phyloP scores from a whole-genome alignment of 2,888 invertebrate species.

The Andrena hattorfiana region DNA sequence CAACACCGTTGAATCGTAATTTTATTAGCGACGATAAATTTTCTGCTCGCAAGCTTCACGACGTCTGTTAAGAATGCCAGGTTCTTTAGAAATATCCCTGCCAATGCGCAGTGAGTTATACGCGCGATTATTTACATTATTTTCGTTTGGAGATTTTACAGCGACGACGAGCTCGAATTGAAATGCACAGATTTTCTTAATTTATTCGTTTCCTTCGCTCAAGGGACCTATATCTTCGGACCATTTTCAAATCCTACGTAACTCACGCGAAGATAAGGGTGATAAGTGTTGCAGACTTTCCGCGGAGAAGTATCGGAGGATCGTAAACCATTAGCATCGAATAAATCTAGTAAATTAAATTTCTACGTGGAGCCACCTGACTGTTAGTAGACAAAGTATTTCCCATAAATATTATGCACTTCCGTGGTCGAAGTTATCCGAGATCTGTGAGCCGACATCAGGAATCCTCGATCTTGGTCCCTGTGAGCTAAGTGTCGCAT shows the following conservation, averaged over 20 bases:
- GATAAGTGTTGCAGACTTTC: too few relatives aligned
- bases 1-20: constrained; percentile 42
- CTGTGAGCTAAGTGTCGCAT: constrained; percentile 45
- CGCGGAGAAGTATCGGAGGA: background rate
- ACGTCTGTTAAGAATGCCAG: constrained; percentile 36
- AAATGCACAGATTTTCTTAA: background rate
- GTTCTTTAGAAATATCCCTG: constrained; percentile 15
- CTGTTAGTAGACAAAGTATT: background rate
- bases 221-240: too few relatives aligned
- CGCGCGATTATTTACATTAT: background rate
- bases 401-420: constrained; percentile 31
- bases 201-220: too few relatives aligned
- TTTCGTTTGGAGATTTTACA: background rate
- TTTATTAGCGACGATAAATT: constrained; percentile 55
- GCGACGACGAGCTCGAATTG: background rate
- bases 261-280: too few relatives aligned
- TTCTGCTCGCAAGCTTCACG: background rate
- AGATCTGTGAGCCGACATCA: constrained; percentile 43
- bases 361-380: background rate
- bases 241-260: too few relatives aligned
- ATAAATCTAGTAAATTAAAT: constrained; percentile 9
- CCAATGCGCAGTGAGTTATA: constrained; percentile 5
- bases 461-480: constrained; percentile 57
- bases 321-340: background rate
- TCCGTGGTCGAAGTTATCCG: constrained; percentile 22